Percentiles rank a stretch among this genome's conserved stretches.
These are phyloP conservation scores for Garrulus glandarius DNA, from an alignment of 2,797 vertebrate species.

Conservation along the genomic window DNA sequence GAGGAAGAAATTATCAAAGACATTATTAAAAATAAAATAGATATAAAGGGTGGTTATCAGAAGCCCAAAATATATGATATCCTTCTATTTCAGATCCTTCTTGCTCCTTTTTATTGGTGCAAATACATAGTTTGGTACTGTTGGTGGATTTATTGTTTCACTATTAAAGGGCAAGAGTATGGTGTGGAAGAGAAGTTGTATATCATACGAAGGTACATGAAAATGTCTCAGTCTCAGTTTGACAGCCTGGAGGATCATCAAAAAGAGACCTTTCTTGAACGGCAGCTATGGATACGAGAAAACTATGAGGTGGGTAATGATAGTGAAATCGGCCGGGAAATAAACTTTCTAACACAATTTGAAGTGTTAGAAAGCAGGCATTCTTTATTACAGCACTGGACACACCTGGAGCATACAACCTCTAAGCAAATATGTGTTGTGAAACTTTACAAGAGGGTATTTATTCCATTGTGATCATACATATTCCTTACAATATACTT, in stretches of 20 bases:
- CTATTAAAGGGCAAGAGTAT: conserved; percentile 87
- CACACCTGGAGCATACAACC: fast-evolving
- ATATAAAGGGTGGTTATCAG: conserved; percentile 97
- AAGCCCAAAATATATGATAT: conserved; percentile 92
- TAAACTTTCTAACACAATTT: not conserved
- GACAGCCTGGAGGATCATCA: conserved; percentile 88
- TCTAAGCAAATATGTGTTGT: fast-evolving
- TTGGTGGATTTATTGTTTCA: conserved; percentile 91
- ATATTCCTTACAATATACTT: not conserved
- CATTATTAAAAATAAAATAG: conserved; percentile 97
- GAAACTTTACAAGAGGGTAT: not conserved
- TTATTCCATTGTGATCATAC: not conserved
- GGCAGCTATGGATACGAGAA: conserved; percentile 88
- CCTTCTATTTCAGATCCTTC: conserved; percentile 88
- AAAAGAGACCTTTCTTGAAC: conserved; percentile 84
- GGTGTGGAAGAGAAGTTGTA: conserved; percentile 91
- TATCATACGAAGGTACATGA: conserved; percentile 90
- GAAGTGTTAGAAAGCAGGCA: not conserved
- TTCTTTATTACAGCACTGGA: not conserved
- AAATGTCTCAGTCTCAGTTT: conserved; percentile 93
- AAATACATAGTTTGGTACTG: conserved; percentile 86
- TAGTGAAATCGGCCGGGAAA: not conserved
- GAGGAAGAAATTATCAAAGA: conserved; percentile 94
- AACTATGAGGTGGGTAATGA: conserved; percentile 86
- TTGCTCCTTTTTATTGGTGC: conserved; percentile 86